Base-by-base conservation (phyloP, 92 coral and sea anemone species). In the Paragorgia papillata region DNA sequence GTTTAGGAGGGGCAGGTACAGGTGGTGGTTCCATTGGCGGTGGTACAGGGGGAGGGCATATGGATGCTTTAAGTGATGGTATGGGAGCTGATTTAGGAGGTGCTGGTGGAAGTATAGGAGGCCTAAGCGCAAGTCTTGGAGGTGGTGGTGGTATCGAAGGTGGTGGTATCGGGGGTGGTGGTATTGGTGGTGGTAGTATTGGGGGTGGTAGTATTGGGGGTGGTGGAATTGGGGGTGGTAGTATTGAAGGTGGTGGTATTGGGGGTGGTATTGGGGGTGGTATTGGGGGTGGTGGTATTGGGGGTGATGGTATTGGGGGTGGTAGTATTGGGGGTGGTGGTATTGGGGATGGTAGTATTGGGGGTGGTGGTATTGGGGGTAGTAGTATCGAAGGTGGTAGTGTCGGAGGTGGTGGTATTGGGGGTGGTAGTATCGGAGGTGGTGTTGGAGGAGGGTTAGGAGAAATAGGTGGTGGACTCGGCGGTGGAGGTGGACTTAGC, bases 131-230 rank as follows among this genome's bases (percentile, higher is more conserved):
- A 21, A 15, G 75, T 26, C 24, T 44, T 12, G 50, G 73, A 35
- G 73, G 73, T 15, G 55, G 56, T 66, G 55, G 31, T 2, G 73
- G 55, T 9, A 1, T 62, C 41, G 68, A 43, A 62, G 68, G 46
- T 12, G 44, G 20, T 62, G 24, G 44, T 62, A 43, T 62, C 37
- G 35, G 37, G n/a, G 37, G 41, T 2, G 37, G 22, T 66, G 26
- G 37, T 31, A 31, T 0, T 2, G 62, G 62, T 3, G 62, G 62
- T n/a, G n/a, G n/a, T n/a, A n/a, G n/a, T n/a, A n/a, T n/a, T n/a
- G n/a, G n/a, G n/a, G n/a, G n/a, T n/a, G n/a, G n/a, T n/a, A n/a
- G n/a, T n/a, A n/a, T n/a, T n/a, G n/a, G n/a, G n/a, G n/a, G n/a
- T n/a, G n/a, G n/a, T n/a, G n/a, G n/a, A n/a, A n/a, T n/a, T n/a